A percentile compares a stretch with the other conserved stretches of the same genome.
phyloP scores from a whole-genome alignment of 2,797 vertebrate genomes.

The Syndactyla subalaris region DNA sequence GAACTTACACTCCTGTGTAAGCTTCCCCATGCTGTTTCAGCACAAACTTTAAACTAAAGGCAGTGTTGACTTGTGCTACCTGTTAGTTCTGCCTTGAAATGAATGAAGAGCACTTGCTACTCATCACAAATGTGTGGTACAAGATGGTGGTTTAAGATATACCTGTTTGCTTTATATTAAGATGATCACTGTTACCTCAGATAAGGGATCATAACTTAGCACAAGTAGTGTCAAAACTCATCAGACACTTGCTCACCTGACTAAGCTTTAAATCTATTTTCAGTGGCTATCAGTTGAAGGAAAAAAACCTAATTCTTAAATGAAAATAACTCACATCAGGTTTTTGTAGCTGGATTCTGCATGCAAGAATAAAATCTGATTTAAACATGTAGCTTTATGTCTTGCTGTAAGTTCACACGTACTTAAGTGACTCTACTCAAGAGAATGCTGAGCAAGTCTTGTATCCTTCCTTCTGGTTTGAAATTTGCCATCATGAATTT shows the following conservation, averaged over 20 bases:
- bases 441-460: background rate
- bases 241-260: background rate
- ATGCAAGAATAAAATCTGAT: background rate
- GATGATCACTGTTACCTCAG: background rate
- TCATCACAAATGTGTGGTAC: background rate
- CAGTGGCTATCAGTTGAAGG: background rate
- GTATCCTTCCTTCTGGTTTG: background rate
- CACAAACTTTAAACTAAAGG: background rate
- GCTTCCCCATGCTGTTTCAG: background rate
- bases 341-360: background rate
- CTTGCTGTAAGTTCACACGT: background rate
- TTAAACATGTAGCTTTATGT: background rate
- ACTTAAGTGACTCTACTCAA: background rate
- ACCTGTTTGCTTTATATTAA: background rate
- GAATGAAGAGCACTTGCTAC: background rate
- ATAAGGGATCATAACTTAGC: background rate
- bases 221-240: background rate
- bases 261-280: background rate
- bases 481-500: background rate
- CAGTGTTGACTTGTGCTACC: background rate
- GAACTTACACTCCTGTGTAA: fast-evolving
- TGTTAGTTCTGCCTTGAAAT: background rate
- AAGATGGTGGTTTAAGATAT: background rate
- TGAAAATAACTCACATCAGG: background rate
- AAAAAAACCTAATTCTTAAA: background rate